Evolutionary conservation across 2,888 invertebrate species (phyloP).

Genomic region (Andrena trimmerana): DNA sequence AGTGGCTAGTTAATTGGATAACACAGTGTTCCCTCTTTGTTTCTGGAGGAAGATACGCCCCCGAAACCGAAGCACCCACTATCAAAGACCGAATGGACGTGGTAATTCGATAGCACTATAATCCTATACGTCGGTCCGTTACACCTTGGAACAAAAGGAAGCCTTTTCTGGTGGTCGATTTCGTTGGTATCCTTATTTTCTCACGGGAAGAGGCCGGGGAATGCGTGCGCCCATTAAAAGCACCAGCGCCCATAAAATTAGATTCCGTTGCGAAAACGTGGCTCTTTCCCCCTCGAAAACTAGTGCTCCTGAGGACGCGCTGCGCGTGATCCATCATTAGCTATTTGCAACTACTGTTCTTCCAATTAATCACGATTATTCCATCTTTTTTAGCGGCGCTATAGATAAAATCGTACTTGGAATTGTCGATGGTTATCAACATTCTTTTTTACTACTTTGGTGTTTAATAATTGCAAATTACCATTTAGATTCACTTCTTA

Average conservation of each 20-base stretch:
- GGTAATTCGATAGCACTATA: conserved; percentile 54
- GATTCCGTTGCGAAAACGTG: neutral
- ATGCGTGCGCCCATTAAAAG: neutral
- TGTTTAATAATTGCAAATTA: too few species aligned
- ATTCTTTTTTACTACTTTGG: too few species aligned
- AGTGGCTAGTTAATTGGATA: neutral
- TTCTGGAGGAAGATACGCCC: conserved; percentile 7
- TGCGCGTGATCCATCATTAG: neutral
- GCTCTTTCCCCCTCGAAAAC: conserved; percentile 1
- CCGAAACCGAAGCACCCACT: conserved; percentile 7
- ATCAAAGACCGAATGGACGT: conserved; percentile 19
- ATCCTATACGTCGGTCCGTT: conserved; percentile 41
- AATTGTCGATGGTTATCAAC: neutral
- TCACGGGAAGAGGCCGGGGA: conserved; percentile 32
- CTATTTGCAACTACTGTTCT: neutral
- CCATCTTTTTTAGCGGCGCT: neutral
- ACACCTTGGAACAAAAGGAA: conserved; percentile 58
- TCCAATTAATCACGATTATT: conserved; percentile 17
- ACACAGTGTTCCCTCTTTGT: conserved; percentile 7
- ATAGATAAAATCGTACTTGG: neutral
- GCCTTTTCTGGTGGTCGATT: conserved; percentile 44
- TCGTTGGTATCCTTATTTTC: conserved; percentile 51
- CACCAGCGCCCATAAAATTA: conserved; percentile 23
- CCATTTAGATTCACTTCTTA: too few species aligned
- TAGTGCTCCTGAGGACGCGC: neutral